Evolutionary conservation across 2,113 vertebrate genomes (phyloP).

Genomic region (Acanthisitta chloris): DNA sequence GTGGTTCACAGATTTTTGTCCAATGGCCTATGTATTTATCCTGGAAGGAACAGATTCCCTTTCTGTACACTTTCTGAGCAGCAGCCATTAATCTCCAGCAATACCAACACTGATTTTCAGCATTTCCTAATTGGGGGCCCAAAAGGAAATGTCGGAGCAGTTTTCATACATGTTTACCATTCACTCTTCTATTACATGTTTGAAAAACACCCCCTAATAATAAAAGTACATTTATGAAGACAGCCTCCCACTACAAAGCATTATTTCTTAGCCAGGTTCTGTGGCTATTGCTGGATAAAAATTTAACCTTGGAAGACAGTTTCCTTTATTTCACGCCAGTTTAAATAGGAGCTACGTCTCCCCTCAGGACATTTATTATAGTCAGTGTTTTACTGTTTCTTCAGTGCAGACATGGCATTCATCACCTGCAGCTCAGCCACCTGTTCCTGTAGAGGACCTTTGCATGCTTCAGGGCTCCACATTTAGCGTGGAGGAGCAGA

Average conservation of each 20-base stretch:
- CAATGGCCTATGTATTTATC: conserved; percentile 6
- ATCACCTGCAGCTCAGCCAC: neutral
- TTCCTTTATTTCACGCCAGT: neutral
- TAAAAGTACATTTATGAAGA: neutral
- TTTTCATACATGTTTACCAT: conserved; percentile 15
- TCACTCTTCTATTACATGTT: neutral
- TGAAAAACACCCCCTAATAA: neutral
- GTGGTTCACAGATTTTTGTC: neutral
- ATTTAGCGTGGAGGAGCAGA: neutral
- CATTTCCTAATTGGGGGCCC: conserved; percentile 37
- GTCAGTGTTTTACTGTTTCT: neutral
- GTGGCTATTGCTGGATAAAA: neutral
- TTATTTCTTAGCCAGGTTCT: neutral
- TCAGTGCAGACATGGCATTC: neutral
- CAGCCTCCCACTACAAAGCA: neutral
- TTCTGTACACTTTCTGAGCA: conserved; percentile 8
- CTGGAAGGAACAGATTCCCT: conserved; percentile 42
- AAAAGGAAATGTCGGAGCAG: conserved; percentile 59
- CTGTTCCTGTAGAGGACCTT: neutral
- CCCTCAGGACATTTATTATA: neutral
- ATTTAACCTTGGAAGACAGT: neutral
- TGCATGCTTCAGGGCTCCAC: neutral
- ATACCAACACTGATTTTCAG: conserved; percentile 20
- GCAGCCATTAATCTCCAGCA: conserved; percentile 37
- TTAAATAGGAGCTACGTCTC: neutral